Conservation (phyloP, 2,113 vertebrate genomes). For the Butorides virescens region DNA sequence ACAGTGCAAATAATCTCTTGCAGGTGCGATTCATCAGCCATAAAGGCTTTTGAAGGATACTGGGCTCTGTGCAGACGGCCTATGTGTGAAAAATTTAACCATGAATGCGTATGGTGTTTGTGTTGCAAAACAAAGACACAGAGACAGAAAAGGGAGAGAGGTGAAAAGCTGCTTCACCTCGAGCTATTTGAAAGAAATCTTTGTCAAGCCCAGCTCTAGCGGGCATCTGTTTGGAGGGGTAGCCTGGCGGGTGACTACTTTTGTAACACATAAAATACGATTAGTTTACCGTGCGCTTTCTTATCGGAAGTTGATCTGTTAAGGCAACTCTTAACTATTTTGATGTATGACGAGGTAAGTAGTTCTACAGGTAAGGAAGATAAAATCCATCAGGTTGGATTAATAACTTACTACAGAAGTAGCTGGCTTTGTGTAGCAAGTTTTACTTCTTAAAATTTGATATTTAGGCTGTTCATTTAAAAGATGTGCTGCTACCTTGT, state of each 20-base stretch:
- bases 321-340: background rate
- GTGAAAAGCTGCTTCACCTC: background rate
- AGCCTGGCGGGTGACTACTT: background rate
- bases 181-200: background rate
- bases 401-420: background rate
- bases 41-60: background rate
- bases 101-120: background rate
- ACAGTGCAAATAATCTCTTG: background rate
- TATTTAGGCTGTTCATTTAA: background rate
- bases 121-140: background rate
- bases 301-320: background rate
- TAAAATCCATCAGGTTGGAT: background rate
- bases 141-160: background rate
- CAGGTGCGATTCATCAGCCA: background rate
- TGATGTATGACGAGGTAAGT: constrained; percentile 50
- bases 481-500: background rate
- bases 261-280: constrained; percentile 22
- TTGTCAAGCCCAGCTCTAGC: background rate
- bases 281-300: constrained; percentile 37
- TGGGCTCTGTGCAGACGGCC: background rate
- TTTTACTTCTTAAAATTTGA: background rate
- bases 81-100: background rate
- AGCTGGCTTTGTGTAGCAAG: background rate
- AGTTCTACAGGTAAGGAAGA: constrained; percentile 32
- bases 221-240: background rate